These are phyloP conservation scores for Adelognathus sp. DNA, from an alignment of 2,888 invertebrate species.

Conservation along the genomic window DNA sequence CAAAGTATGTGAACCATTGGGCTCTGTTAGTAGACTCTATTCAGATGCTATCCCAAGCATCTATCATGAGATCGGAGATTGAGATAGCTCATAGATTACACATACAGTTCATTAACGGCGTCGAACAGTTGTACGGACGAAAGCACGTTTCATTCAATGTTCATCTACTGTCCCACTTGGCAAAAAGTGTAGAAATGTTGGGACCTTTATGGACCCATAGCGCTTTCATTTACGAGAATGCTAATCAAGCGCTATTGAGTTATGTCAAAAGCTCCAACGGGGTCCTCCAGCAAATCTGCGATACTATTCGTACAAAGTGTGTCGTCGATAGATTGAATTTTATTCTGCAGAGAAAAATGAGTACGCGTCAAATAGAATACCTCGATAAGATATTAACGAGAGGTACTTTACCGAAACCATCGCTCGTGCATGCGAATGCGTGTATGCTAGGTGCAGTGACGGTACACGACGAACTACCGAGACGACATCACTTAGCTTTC, in stretches of 20 bases:
- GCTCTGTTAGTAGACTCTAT: conserved; percentile 32
- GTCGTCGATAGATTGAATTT: no score
- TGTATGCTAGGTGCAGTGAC: not conserved
- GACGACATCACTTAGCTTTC: not conserved
- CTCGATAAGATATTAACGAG: no score
- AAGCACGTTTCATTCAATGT: conserved; percentile 52
- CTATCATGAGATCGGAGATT: conserved; percentile 34
- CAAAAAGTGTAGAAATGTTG: conserved; percentile 6
- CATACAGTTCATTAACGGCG: not conserved
- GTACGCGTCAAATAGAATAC: no score
- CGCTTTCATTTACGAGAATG: conserved; percentile 48
- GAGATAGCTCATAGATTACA: conserved; percentile 12
- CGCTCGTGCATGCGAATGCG: no score
- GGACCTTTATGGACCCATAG: not conserved
- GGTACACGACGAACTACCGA: not conserved
- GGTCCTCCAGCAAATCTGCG: no score
- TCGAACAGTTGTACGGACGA: conserved; percentile 42
- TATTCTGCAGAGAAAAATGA: no score
- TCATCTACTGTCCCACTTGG: conserved; percentile 52
- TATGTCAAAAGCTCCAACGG: no score
- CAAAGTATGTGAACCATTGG: not conserved
- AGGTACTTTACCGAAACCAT: no score
- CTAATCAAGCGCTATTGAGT: no score
- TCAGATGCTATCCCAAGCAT: conserved; percentile 20
- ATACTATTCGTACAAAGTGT: no score